Evolutionary conservation across 1,140 invertebrate species (phyloP).

Genomic region (Andrena cerasifolii): DNA sequence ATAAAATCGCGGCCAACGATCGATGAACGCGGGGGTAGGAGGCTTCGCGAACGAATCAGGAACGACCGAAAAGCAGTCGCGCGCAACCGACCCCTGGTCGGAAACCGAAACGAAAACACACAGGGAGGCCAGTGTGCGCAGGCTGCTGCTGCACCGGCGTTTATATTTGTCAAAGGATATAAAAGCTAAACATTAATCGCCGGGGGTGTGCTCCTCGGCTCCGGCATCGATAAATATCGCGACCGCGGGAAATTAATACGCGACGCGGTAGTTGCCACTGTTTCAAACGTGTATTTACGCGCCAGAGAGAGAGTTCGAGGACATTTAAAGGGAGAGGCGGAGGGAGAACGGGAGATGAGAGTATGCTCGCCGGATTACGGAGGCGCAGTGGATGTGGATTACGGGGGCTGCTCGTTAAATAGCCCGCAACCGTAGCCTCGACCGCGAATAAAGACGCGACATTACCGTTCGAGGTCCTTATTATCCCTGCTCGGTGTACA

Average conservation of each 20-base stretch:
- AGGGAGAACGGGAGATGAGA: constrained; percentile 35
- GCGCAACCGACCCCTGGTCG: neutral
- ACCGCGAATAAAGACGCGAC: constrained; percentile 68
- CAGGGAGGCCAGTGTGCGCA: neutral
- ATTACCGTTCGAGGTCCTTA: constrained; percentile 60
- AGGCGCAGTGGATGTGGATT: constrained; percentile 68
- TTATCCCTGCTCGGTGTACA: constrained; percentile 54
- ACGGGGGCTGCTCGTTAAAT: constrained; percentile 71
- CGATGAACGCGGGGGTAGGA: constrained; percentile 1
- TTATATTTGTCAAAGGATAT: constrained; percentile 54
- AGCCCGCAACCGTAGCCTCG: constrained; percentile 61
- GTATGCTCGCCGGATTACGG: constrained; percentile 68
- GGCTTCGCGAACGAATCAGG: neutral
- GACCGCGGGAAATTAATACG: constrained; percentile 54
- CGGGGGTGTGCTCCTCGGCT: neutral
- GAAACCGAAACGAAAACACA: constrained; percentile 43
- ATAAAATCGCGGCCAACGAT: constrained; percentile 18
- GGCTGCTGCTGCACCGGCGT: neutral
- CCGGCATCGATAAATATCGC: constrained; percentile 34
- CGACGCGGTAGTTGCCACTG: constrained; percentile 26
- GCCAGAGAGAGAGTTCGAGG: neutral
- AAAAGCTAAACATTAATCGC: constrained; percentile 65
- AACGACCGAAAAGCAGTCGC: neutral
- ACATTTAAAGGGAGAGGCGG: neutral
- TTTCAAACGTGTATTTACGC: constrained; percentile 44